Base-by-base conservation (phyloP, 30 jellyfish, hydroid and myxozoan genomes). In the Cassiopea andromeda region DNA sequence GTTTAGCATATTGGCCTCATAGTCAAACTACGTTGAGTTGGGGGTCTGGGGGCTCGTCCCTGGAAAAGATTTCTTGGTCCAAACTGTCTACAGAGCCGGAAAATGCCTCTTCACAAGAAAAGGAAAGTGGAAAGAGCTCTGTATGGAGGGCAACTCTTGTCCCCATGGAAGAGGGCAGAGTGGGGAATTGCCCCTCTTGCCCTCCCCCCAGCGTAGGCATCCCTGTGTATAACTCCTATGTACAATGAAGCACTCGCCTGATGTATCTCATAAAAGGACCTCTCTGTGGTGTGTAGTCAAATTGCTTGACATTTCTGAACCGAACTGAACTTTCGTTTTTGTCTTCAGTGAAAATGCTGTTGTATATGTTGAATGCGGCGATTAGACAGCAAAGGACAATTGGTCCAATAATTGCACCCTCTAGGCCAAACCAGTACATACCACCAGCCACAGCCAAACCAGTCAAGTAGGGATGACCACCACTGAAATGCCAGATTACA, bases 401-500 rank as follows among this genome's bases (percentile, higher is more conserved):
- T 16, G 99, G 99, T 46, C 99, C 99, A 74, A 95, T 82, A 69
- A 95, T 85, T 44, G 99, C 98, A 45, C 99, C 99, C 79, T 91
- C 99, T 6, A 95, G 87, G 43, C 99, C 98, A 64, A 91, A 85
- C 91, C 97, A 95, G 71, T 85, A 91, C 79, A 95, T 95, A 1
- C 99, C 99, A 0, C 99, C 99, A 38, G 98, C 98, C 9, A 95
- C 97, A 27, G 98, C 97, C 60, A 95, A 82, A 68, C 96, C 99
- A 45, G 99, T 95, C 83, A 95, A 74, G 89, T 95, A 95, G 2
- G 99, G 99, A 80, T 95, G 98, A 17, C 98, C 98, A 18, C 99
- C 99, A 54, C 95, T 93, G 86, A 7, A 76, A 87, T 68, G 16
- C 46, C 87, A 81, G 43, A 46, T 1, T 13, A 46, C 7, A 75